phyloP scores from a whole-genome alignment of 2,113 vertebrate species.

The Syngnathus typhle region DNA sequence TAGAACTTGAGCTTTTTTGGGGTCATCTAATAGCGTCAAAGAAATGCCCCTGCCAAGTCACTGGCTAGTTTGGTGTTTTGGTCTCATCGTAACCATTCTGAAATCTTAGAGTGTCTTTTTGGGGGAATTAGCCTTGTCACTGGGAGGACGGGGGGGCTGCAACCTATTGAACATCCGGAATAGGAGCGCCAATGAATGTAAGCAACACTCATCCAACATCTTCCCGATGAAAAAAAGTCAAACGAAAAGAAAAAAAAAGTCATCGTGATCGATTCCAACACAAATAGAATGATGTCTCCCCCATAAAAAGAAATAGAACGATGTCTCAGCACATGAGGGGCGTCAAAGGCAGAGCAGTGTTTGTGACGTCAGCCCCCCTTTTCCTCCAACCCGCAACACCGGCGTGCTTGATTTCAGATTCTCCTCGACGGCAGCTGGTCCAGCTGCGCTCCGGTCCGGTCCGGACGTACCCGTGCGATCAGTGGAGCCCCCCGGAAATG shows the following conservation, averaged over 20 bases:
- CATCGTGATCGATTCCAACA: background rate
- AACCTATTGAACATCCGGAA: too few relatives aligned
- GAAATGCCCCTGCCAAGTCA: background rate
- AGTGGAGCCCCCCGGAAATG: slow-evolving; percentile 41
- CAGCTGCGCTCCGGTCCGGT: background rate
- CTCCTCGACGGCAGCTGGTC: background rate
- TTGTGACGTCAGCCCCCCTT: background rate
- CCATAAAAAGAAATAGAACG: background rate
- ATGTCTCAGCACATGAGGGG: background rate
- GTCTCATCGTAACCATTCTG: background rate
- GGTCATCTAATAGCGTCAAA: background rate
- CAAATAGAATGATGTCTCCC: background rate
- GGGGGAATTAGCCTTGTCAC: too few relatives aligned
- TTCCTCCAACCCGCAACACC: background rate
- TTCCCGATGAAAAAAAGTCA: too few relatives aligned
- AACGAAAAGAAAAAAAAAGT: too few relatives aligned
- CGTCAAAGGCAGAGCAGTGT: background rate
- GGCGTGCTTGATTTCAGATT: background rate
- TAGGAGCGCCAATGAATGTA: too few relatives aligned
- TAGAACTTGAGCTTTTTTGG: background rate
- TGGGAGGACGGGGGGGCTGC: too few relatives aligned
- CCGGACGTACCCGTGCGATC: background rate
- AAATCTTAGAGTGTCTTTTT: background rate
- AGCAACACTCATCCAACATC: too few relatives aligned
- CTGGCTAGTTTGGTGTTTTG: background rate